These are phyloP conservation scores for Drosophila melanica DNA, from an alignment of 1,140 invertebrate species.

Conservation along the genomic window DNA sequence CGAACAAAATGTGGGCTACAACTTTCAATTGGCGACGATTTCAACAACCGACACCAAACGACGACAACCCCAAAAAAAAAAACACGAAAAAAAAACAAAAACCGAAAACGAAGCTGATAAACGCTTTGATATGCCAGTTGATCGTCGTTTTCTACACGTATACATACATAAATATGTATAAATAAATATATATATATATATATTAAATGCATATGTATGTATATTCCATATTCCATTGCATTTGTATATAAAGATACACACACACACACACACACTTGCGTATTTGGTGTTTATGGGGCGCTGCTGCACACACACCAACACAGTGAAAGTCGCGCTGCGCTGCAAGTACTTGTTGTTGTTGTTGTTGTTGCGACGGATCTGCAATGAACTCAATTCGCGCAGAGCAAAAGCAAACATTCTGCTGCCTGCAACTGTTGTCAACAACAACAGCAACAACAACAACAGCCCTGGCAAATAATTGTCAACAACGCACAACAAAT, in stretches of 20 bases:
- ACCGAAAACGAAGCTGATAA: conserved; percentile 47
- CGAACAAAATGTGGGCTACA: conserved; percentile 41
- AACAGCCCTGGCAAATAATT: conserved; percentile 23
- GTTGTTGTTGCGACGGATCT: conserved; percentile 16
- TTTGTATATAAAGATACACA: background rate
- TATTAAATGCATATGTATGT: background rate
- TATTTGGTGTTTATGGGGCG: conserved; percentile 6
- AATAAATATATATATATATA: conserved; percentile 2
- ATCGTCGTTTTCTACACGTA: conserved; percentile 30
- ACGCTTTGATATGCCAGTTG: conserved; percentile 43
- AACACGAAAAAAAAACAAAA: background rate
- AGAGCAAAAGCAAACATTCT: conserved; percentile 44
- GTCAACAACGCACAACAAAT: conserved; percentile 46
- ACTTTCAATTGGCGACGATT: conserved; percentile 48
- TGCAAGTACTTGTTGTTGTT: conserved; percentile 21
- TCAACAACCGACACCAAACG: background rate
- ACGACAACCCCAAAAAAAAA: background rate
- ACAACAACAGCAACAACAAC: conserved; percentile 8
- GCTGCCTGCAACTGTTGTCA: conserved; percentile 6
- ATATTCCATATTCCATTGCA: background rate
- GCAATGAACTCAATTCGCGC: conserved; percentile 50
- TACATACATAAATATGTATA: conserved; percentile 5
- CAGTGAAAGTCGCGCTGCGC: conserved; percentile 39
- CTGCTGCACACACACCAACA: conserved; percentile 17
- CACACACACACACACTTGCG: background rate